phyloP scores from a whole-genome alignment of 1,140 invertebrate genomes.

The Drosophila subpulchrella region DNA sequence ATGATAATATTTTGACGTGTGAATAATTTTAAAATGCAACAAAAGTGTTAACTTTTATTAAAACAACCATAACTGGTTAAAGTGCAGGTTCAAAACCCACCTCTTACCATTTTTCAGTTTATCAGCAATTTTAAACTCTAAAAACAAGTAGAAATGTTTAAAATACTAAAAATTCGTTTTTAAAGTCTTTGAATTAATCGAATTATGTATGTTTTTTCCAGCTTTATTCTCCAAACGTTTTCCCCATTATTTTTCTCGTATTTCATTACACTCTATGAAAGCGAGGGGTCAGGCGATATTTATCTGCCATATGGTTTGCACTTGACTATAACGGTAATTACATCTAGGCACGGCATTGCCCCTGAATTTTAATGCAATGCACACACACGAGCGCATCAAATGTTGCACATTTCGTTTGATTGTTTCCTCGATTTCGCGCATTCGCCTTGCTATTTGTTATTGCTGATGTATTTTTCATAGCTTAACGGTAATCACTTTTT shows the following conservation, averaged over 20 bases:
- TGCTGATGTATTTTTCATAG: conserved; percentile 49
- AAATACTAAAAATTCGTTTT: too few species aligned
- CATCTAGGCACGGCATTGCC: conserved; percentile 77
- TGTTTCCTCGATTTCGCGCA: conserved; percentile 34
- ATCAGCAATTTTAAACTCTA: too few species aligned
- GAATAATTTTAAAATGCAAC: background rate
- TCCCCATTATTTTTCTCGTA: conserved; percentile 18
- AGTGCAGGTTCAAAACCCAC: too few species aligned
- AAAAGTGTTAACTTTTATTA: too few species aligned
- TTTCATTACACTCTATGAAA: conserved; percentile 68
- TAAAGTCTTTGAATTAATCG: too few species aligned
- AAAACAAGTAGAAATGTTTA: too few species aligned
- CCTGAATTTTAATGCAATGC: conserved; percentile 66
- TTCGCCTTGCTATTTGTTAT: conserved; percentile 40
- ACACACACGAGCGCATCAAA: conserved; percentile 34
- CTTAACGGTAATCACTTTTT: conserved; percentile 56
- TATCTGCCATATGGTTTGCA: conserved; percentile 73
- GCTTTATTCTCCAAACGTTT: background rate
- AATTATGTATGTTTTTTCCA: background rate
- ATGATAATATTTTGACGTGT: background rate
- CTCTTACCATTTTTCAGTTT: too few species aligned
- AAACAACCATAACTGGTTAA: too few species aligned
- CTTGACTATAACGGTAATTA: conserved; percentile 81
- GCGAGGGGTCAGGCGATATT: conserved; percentile 70
- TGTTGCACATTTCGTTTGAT: conserved; percentile 54